phyloP scores from a whole-genome alignment of 2,888 invertebrate genomes.

The Lochmaea crataegi region DNA sequence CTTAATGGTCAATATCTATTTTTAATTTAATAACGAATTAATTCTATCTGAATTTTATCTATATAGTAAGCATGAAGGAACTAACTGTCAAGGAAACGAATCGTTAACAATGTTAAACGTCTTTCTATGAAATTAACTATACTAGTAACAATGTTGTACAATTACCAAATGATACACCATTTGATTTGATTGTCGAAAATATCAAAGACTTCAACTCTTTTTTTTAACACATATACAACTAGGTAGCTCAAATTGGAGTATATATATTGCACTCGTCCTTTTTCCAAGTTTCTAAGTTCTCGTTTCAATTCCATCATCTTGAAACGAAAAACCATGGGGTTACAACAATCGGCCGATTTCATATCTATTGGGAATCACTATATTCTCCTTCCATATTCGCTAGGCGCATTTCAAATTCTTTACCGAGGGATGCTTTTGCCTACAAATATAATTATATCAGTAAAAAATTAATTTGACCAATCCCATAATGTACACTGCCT shows the following conservation, averaged over 20 bases:
- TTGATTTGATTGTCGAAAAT: slow-evolving; percentile 54
- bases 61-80: not conserved
- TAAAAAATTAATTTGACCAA: not conserved
- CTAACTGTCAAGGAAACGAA: slow-evolving; percentile 1
- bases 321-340: slow-evolving; percentile 35
- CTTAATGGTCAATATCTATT: not conserved
- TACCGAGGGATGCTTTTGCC: slow-evolving; percentile 62
- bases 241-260: slow-evolving; percentile 36
- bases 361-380: slow-evolving; percentile 49
- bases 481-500: too few relatives aligned
- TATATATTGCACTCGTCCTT: slow-evolving; percentile 43
- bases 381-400: slow-evolving; percentile 61
- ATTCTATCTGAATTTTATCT: too few relatives aligned
- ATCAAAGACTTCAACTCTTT: slow-evolving; percentile 48
- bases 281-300: slow-evolving; percentile 37
- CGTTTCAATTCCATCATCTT: slow-evolving; percentile 20
- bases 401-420: slow-evolving; percentile 64
- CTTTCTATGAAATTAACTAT: slow-evolving; percentile 40
- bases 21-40: not conserved
- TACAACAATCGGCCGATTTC: slow-evolving; percentile 25
- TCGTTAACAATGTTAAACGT: not conserved
- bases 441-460: slow-evolving; percentile 44
- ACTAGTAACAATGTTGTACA: slow-evolving; percentile 51
- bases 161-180: slow-evolving; percentile 44
- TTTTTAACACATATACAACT: slow-evolving; percentile 27